phyloP scores from a whole-genome alignment of 2,797 vertebrate species.

The Fistularia tabacaria region DNA sequence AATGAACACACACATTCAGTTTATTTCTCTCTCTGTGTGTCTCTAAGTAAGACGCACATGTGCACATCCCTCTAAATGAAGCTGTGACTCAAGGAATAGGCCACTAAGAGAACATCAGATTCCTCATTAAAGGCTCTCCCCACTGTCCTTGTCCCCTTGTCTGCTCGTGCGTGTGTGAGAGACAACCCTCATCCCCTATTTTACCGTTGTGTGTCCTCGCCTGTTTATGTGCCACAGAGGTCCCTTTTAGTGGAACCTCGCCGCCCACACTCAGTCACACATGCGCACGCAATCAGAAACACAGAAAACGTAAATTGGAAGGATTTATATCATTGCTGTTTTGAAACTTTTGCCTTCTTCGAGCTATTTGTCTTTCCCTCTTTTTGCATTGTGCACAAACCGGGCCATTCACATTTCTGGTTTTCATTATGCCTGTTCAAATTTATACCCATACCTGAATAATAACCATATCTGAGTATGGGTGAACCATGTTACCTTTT shows the following conservation, averaged over 20 bases:
- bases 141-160: slow-evolving; percentile 53
- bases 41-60: slow-evolving; percentile 8
- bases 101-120: slow-evolving; percentile 59
- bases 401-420: too few relatives aligned
- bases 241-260: slow-evolving; percentile 53
- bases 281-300: slow-evolving; percentile 18
- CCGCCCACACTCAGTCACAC: slow-evolving; percentile 24
- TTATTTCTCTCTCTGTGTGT: slow-evolving; percentile 1
- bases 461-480: too few relatives aligned
- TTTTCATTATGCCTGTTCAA: too few relatives aligned
- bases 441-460: too few relatives aligned
- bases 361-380: not conserved
- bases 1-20: slow-evolving; percentile 11
- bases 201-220: slow-evolving; percentile 46
- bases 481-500: too few relatives aligned
- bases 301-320: slow-evolving; percentile 53
- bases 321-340: slow-evolving; percentile 61
- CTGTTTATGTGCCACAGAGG: slow-evolving; percentile 64
- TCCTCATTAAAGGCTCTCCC: slow-evolving; percentile 77
- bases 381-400: not conserved
- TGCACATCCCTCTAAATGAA: slow-evolving; percentile 49
- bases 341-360: slow-evolving; percentile 46
- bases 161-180: slow-evolving; percentile 60
- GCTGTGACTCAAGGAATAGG: slow-evolving; percentile 55
- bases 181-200: slow-evolving; percentile 30